Conservation (phyloP, 1,140 invertebrate genomes). For the Listronotus bonariensis region DNA sequence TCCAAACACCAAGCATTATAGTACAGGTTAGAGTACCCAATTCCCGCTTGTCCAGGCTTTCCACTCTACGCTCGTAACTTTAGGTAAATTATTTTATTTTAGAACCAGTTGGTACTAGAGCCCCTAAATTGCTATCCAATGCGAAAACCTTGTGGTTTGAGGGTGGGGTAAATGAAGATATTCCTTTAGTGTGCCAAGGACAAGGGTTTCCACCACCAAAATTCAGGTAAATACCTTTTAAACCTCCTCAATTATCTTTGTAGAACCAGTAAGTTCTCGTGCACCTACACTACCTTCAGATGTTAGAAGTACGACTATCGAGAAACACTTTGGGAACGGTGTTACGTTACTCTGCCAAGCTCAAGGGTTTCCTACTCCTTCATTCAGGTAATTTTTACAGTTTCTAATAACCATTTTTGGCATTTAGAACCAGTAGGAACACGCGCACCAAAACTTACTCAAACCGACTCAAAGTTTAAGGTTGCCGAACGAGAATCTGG, state of each 20-base stretch:
- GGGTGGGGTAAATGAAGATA: slow-evolving; percentile 57
- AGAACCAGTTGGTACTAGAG: slow-evolving; percentile 75
- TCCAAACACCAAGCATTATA: no score
- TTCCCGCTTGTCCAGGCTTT: no score
- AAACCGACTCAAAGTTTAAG: slow-evolving; percentile 65
- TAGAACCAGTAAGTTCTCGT: slow-evolving; percentile 63
- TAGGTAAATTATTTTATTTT: slow-evolving; percentile 43
- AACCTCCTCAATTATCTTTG: slow-evolving; percentile 1
- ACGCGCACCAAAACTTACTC: slow-evolving; percentile 66
- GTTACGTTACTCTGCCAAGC: slow-evolving; percentile 74
- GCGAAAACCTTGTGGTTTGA: slow-evolving; percentile 63
- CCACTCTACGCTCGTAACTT: no score
- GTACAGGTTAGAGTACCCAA: no score
- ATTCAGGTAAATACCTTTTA: slow-evolving; percentile 54
- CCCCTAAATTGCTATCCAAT: slow-evolving; percentile 68
- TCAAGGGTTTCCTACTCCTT: slow-evolving; percentile 72
- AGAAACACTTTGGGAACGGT: slow-evolving; percentile 44
- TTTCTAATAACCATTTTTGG: background rate
- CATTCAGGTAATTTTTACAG: slow-evolving; percentile 40
- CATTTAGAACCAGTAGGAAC: slow-evolving; percentile 70
- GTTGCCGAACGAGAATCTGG: slow-evolving; percentile 55
- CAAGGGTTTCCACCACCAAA: slow-evolving; percentile 62
- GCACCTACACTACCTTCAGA: slow-evolving; percentile 56
- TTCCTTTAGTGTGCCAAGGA: slow-evolving; percentile 68
- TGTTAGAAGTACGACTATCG: slow-evolving; percentile 58